These are phyloP conservation scores for Thermophis baileyi DNA, from an alignment of 2,113 vertebrate genomes.

Conservation along the genomic window DNA sequence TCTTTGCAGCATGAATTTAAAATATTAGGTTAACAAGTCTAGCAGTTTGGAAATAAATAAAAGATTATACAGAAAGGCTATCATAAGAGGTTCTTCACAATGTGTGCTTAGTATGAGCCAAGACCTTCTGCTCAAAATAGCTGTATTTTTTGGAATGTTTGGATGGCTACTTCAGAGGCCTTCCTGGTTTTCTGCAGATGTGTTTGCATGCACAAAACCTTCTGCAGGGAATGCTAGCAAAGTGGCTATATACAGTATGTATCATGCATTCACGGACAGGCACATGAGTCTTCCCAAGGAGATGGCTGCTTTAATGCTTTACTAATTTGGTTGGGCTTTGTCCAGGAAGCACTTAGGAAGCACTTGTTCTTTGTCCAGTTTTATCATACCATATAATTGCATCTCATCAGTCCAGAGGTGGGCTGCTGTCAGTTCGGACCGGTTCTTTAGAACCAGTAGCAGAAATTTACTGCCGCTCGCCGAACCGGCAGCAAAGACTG, in stretches of 20 bases:
- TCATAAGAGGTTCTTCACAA: not conserved
- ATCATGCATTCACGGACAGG: not conserved
- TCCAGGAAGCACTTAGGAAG: not conserved
- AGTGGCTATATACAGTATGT: not conserved
- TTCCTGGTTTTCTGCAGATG: not conserved
- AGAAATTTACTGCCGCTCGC: too few species aligned
- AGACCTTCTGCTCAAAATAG: not conserved
- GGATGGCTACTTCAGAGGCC: not conserved
- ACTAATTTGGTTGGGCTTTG: not conserved
- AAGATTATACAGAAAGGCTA: not conserved
- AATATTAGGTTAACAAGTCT: not conserved
- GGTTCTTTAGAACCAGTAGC: too few species aligned
- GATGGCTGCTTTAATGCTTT: not conserved
- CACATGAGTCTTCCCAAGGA: not conserved
- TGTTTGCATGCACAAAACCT: not conserved
- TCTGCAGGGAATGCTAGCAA: not conserved
- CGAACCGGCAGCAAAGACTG: too few species aligned
- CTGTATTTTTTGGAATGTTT: not conserved
- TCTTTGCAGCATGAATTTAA: not conserved
- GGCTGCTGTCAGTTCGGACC: too few species aligned
- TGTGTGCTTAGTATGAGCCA: not conserved
- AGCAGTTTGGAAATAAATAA: not conserved
- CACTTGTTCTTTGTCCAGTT: not conserved
- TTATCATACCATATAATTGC: not conserved
- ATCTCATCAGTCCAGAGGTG: not conserved